Base-by-base conservation (phyloP, 64 coral and sea anemone species). In the Cladopsammia gracilis region DNA sequence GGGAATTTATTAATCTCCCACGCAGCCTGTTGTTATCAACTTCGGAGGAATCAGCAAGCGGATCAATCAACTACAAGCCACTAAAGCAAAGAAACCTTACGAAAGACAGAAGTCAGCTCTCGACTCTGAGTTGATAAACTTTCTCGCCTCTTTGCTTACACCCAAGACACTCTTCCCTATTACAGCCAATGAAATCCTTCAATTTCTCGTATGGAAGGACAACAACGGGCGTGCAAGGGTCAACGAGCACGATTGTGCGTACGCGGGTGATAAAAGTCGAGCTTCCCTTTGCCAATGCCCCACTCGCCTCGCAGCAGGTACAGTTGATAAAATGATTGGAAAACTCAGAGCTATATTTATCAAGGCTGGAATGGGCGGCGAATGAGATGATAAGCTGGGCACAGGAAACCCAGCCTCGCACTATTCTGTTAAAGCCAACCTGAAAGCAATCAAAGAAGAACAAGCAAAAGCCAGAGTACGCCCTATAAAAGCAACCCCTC, bases 171-270 rank as follows among this genome's bases (percentile, higher is more conserved):
- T 87, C 0, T 9, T 6, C 19, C 3, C 25, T 3, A 25, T 16
- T 5, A 48, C 83, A 3, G 23, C 83, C 16, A 8, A 4, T 11
- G 89, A 82, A 9, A 80, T 91, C 59, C 22, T 60, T 4, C 25
- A 65, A 56, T 91, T 91, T 48, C 64, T 91, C 6, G 61, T 73
- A 20, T 91, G 76, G 89, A 81, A 82, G 25, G 89, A 91, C 59
- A 60, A 70, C 20, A 6, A 7, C 10, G 83, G 83, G 3, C 14
- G 48, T 24, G 70, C 83, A 2, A 86, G 67, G 11, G 47, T 86
- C 19, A 48, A 86, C 20, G 15, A 22, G 43, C 59, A 25, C 2
- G 3, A 9, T 20, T 88, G 91, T 6, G 15, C 10, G 15, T 6
- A 18, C 5, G n/a, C 5, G 6, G 10, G 11, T 19, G n/a, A 18